Percentiles rank a stretch among this genome's conserved stretches.
These are phyloP conservation scores for Teleogryllus oceanicus DNA, from an alignment of 2,888 invertebrate species.

Conservation along the genomic window DNA sequence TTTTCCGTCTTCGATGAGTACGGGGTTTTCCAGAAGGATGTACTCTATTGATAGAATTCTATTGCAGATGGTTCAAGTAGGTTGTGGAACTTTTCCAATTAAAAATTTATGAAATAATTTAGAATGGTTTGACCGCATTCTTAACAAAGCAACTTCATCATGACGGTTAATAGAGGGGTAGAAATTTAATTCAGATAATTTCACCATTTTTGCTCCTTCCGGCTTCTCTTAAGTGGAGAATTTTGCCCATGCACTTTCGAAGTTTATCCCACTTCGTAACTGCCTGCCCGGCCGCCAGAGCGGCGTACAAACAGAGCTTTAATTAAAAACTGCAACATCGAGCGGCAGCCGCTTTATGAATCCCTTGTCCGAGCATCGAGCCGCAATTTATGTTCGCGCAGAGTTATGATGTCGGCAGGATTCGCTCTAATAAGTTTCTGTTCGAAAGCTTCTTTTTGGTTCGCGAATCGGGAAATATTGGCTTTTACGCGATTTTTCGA, in stretches of 20 bases:
- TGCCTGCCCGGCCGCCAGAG: background rate
- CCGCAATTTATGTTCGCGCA: background rate
- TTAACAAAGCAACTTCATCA: too few relatives aligned
- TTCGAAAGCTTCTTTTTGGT: background rate
- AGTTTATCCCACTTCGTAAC: background rate
- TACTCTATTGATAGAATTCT: too few relatives aligned
- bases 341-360: background rate
- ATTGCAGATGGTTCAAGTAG: too few relatives aligned
- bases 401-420: background rate
- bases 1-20: too few relatives aligned
- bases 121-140: too few relatives aligned
- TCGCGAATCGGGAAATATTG: background rate
- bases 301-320: background rate
- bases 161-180: too few relatives aligned
- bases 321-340: slow-evolving; percentile 1
- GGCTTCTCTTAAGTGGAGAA: too few relatives aligned
- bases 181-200: too few relatives aligned
- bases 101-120: too few relatives aligned
- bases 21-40: too few relatives aligned
- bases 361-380: background rate
- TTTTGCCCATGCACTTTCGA: background rate
- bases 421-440: background rate
- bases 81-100: too few relatives aligned
- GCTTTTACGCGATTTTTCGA: slow-evolving; percentile 3
- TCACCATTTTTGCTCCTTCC: too few relatives aligned